Percentiles rank a stretch among this genome's conserved stretches.
These are phyloP conservation scores for Melanotaenia boesemani DNA, from an alignment of 2,797 vertebrate species.

Conservation along the genomic window DNA sequence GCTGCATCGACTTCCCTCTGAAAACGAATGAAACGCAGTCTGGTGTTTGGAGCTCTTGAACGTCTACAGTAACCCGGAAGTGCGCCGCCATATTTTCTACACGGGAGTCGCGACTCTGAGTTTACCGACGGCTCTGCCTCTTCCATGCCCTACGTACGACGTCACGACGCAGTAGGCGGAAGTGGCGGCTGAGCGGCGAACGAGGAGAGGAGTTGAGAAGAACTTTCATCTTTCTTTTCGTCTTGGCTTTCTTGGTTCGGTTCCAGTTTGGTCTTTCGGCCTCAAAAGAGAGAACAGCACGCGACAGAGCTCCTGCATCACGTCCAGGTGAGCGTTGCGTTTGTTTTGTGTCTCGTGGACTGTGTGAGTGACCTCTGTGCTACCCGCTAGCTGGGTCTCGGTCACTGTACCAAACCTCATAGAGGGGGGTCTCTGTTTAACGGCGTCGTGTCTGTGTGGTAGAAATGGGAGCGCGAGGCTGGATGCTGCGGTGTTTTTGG, in stretches of 20 bases:
- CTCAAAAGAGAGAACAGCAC: background rate
- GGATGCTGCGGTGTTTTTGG: background rate
- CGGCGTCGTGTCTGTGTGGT: too few species aligned
- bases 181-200: background rate
- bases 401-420: accelerated
- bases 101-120: too few species aligned
- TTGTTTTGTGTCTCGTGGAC: background rate
- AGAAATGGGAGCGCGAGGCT: too few species aligned
- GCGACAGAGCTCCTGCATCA: background rate
- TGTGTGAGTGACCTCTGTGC: conserved; percentile 53
- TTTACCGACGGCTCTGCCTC: too few species aligned
- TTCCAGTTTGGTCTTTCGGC: background rate
- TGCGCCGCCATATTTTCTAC: too few species aligned
- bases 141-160: accelerated
- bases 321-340: conserved; percentile 20
- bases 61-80: too few species aligned
- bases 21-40: too few species aligned
- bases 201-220: background rate
- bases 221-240: conserved; percentile 5
- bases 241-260: background rate
- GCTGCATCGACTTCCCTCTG: too few species aligned
- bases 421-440: background rate
- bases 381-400: background rate
- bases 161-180: conserved; percentile 45
- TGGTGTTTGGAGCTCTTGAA: too few species aligned